These are phyloP conservation scores for Sycobia sp. DNA, from an alignment of 1,140 invertebrate species.

Conservation along the genomic window DNA sequence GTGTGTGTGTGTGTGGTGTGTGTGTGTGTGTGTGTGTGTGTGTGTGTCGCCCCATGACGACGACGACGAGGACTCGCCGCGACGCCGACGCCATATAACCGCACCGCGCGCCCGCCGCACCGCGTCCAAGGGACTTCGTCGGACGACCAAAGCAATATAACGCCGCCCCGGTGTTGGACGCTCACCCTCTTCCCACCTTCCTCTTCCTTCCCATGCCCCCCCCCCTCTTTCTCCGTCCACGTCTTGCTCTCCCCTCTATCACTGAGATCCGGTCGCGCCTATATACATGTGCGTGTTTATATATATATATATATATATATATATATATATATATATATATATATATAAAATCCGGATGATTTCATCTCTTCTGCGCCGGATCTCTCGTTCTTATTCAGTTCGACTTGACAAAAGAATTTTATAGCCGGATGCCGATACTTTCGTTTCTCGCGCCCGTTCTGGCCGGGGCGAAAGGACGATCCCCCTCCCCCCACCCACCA, in stretches of 20 bases:
- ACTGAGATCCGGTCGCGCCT: too few relatives aligned
- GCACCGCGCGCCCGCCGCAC: conserved; percentile 9
- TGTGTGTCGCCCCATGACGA: too few relatives aligned
- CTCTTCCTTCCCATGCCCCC: conserved; percentile 12
- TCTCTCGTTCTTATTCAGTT: conserved; percentile 34
- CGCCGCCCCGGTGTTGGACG: conserved; percentile 34
- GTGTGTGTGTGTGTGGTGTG: too few relatives aligned
- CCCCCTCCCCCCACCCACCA: not conserved
- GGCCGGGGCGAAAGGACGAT: not conserved
- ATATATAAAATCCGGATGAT: too few relatives aligned
- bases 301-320: too few relatives aligned
- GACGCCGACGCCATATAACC: conserved; percentile 42
- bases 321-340: too few relatives aligned
- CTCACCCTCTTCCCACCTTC: conserved; percentile 11
- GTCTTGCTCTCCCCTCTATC: too few relatives aligned
- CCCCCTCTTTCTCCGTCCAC: conserved; percentile 26
- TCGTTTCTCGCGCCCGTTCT: not conserved
- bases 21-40: too few relatives aligned
- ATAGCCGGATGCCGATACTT: conserved; percentile 20
- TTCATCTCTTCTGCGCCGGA: conserved; percentile 32
- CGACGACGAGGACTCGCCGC: too few relatives aligned
- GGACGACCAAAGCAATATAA: conserved; percentile 48
- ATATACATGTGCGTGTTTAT: too few relatives aligned
- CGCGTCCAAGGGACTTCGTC: conserved; percentile 32
- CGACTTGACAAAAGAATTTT: conserved; percentile 38